phyloP scores from a whole-genome alignment of 2,113 vertebrate genomes.

The Pollimyrus isidori region DNA sequence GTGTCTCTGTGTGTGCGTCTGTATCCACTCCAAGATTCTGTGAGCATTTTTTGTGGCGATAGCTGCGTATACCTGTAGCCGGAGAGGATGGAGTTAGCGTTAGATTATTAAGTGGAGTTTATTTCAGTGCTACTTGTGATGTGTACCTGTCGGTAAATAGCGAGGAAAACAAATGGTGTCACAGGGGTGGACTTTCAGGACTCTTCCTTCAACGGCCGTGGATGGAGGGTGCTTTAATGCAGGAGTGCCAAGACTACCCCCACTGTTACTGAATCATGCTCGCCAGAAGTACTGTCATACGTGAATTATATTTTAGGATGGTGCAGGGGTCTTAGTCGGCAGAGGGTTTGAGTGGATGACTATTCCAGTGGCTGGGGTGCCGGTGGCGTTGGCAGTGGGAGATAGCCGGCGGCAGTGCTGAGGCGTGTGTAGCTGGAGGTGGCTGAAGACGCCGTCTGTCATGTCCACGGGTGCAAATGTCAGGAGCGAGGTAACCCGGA shows the following conservation, averaged over 20 bases:
- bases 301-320: constrained; percentile 2
- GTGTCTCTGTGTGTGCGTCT: background rate
- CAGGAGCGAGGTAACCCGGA: background rate
- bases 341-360: background rate
- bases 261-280: background rate
- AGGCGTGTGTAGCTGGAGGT: background rate
- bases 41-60: background rate
- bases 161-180: background rate
- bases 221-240: background rate
- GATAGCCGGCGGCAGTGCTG: too few relatives aligned
- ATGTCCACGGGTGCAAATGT: background rate
- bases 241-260: background rate
- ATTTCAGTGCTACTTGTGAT: background rate
- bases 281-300: background rate
- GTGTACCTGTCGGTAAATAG: background rate
- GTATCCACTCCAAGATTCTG: background rate
- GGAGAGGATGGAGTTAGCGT: background rate
- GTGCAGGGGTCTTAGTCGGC: background rate
- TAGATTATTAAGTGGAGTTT: background rate
- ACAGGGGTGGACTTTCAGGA: background rate
- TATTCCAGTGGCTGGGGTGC: background rate
- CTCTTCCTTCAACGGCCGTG: background rate
- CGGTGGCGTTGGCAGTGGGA: background rate
- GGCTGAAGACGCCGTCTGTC: background rate
- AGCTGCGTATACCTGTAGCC: background rate